Evolutionary conservation across 2,113 vertebrate species (phyloP), one percentile per base, ranked within the genome.

Genomic region (Cettia cetti): DNA sequence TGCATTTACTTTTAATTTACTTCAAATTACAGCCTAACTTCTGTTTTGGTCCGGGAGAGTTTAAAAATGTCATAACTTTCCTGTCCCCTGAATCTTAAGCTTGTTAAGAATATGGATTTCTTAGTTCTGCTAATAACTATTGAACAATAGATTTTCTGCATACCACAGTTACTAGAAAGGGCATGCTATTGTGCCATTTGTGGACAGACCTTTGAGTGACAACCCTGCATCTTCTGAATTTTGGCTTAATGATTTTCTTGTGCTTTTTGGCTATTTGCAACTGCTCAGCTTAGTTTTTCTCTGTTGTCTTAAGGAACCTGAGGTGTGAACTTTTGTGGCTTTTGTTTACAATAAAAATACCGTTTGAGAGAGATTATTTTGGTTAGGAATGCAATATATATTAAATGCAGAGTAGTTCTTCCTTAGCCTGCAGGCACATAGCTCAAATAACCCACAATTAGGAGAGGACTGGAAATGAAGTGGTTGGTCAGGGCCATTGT

Each of bases 311-410:
- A 70, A 84, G 39, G 60, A 86, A 89, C 27, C 27, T 60, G 44
- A 86, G 35, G 72, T 89, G 60, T 44, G 64, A 97, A 70, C 47
- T 59, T 85, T 15, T 24, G 11, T 22, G 13, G 54, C 33, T 86
- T 92, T 86, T 86, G 33, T 89, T 93, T 89, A 60, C 47, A 40
- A 52, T 89, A 83, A 89, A 92, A 95, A 59, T 70, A 65, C 21
- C 30, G 21, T 40, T 69, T 88, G 28, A 63, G 76, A 72, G 50
- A 88, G 28, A 68, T 47, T 89, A 27, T 86, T 86, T 81, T 78
- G 60, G 22, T 86, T 81, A 40, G 66, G 68, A 90, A 40, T 24
- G 89, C 80, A 78, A 52, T 86, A 83, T 93, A 31, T 89, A 63
- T 89, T 81, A 91, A 66, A 84, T 66, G 59, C 28, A 56, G 54